Conservation (phyloP, 2,113 vertebrate species). For the Gymnobelideus leadbeateri region DNA sequence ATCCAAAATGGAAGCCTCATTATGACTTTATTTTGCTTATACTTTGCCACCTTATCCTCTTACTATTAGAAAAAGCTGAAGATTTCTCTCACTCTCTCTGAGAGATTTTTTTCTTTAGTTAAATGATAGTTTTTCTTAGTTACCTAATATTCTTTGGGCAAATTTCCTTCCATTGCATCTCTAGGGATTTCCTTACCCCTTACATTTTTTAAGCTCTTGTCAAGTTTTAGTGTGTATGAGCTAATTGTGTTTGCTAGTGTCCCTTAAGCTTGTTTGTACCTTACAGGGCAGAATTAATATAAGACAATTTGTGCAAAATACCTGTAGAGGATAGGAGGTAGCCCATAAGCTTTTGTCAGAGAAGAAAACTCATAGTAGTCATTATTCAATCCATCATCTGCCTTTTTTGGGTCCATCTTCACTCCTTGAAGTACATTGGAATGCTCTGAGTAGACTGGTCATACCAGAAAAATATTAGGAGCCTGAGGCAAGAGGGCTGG, state of each 20-base stretch:
- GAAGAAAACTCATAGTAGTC: not conserved
- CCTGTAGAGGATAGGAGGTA: not conserved
- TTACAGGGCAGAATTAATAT: not conserved
- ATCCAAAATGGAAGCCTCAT: not conserved
- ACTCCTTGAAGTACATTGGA: not conserved
- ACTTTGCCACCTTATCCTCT: not conserved
- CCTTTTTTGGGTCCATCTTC: not conserved
- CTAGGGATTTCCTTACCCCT: not conserved
- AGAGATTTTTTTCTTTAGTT: not conserved
- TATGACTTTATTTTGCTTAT: not conserved
- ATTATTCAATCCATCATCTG: not conserved
- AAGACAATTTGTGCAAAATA: constrained; percentile 6
- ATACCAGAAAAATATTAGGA: not conserved
- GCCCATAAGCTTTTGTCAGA: not conserved
- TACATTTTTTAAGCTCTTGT: not conserved
- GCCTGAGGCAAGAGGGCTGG: not conserved
- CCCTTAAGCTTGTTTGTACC: not conserved
- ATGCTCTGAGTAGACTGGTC: not conserved
- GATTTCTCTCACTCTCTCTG: not conserved
- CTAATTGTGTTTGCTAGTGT: not conserved
- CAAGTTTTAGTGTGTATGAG: not conserved
- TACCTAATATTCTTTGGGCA: not conserved
- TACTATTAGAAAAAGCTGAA: not conserved
- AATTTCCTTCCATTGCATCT: not conserved
- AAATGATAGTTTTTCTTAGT: not conserved